Evolutionary conservation across 2,888 invertebrate species (phyloP).

Genomic region (Archips xylosteana): DNA sequence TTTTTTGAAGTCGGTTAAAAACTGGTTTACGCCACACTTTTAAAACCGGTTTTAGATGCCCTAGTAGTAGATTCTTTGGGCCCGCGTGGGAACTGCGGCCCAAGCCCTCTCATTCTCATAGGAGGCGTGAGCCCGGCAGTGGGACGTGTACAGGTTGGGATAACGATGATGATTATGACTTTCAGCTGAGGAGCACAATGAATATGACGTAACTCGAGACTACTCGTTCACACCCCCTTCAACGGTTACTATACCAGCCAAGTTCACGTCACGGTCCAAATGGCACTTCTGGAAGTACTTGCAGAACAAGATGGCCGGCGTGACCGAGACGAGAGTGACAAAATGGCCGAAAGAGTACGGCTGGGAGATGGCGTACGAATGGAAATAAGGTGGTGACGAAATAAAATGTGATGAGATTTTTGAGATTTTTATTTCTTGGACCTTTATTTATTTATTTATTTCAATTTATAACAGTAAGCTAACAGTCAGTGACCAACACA

Average conservation of each 20-base stretch:
- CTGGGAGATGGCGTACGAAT: background rate
- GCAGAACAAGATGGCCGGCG: background rate
- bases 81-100: too few species aligned
- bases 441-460: too few species aligned
- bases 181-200: background rate
- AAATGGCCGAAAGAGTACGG: background rate
- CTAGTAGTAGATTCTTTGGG: too few species aligned
- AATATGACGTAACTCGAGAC: background rate
- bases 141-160: too few species aligned
- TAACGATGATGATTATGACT: too few species aligned
- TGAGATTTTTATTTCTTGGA: background rate
- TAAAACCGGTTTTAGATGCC: too few species aligned
- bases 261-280: background rate
- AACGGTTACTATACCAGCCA: background rate
- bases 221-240: background rate
- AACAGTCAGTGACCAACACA: too few species aligned
- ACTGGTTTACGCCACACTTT: too few species aligned
- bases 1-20: too few species aligned
- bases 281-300: constrained; percentile 1
- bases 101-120: too few species aligned
- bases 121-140: too few species aligned
- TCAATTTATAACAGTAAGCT: too few species aligned
- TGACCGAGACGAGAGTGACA: background rate
- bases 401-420: background rate
- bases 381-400: background rate